Evolutionary conservation across 1,140 invertebrate species (phyloP).

Genomic region (Cyphomyrmex costatus): DNA sequence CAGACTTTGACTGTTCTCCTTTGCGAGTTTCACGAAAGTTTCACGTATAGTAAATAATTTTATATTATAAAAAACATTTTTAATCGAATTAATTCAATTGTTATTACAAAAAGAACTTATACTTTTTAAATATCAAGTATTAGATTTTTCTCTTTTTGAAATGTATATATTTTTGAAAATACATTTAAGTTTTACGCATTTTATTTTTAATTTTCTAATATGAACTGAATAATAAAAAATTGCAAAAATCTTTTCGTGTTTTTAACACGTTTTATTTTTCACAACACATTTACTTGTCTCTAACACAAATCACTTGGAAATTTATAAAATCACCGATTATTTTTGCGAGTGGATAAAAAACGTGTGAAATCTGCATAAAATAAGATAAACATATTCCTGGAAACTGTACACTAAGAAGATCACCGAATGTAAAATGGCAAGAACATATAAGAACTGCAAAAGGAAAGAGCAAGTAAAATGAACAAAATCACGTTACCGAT

Average conservation of each 20-base stretch:
- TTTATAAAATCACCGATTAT: conserved; percentile 9
- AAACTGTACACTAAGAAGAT: conserved; percentile 7
- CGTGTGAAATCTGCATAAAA: neutral
- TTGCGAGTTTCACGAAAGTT: conserved; percentile 59
- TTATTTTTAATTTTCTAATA: neutral
- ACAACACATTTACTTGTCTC: neutral
- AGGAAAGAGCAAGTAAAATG: neutral
- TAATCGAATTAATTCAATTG: neutral
- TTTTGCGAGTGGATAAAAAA: neutral
- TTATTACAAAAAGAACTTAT: neutral
- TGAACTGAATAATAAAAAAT: neutral
- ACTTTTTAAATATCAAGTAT: neutral
- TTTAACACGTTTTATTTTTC: neutral
- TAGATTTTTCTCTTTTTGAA: neutral
- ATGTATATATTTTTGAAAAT: too few species aligned
- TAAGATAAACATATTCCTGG: neutral
- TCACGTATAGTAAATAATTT: conserved; percentile 29
- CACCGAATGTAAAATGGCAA: neutral
- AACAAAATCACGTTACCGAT: conserved; percentile 35
- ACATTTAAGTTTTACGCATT: neutral
- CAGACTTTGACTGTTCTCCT: conserved; percentile 48
- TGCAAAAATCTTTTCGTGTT: neutral
- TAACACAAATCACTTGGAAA: conserved; percentile 22
- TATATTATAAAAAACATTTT: neutral
- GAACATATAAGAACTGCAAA: neutral